Conservation (phyloP, 2,888 invertebrate species). For the Erebia aethiops region DNA sequence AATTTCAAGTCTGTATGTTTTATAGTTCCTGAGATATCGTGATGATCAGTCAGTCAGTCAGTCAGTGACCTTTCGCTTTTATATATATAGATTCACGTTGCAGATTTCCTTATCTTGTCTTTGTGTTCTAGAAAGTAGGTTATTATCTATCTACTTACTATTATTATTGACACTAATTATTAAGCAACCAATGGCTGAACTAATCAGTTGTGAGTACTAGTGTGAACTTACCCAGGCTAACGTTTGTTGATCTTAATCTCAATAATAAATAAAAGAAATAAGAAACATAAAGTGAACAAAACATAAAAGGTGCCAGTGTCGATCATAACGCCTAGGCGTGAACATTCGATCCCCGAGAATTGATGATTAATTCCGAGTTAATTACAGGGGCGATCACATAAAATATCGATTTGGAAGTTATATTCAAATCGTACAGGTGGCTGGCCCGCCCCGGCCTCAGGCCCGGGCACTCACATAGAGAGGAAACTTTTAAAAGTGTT, state of each 20-base stretch:
- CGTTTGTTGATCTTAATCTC: not conserved
- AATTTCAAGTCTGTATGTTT: no score
- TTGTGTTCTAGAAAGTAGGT: not conserved
- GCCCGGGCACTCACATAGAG: slow-evolving; percentile 53
- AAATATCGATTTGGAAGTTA: slow-evolving; percentile 77
- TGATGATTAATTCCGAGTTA: slow-evolving; percentile 69
- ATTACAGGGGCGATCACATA: slow-evolving; percentile 76
- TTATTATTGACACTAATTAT: no score
- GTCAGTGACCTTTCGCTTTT: no score
- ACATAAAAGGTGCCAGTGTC: slow-evolving; percentile 50
- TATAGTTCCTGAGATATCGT: no score
- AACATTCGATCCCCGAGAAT: slow-evolving; percentile 55
- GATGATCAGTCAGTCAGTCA: no score
- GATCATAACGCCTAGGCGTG: slow-evolving; percentile 70
- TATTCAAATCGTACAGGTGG: slow-evolving; percentile 76
- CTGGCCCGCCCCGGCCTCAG: slow-evolving; percentile 63
- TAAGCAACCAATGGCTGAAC: no score
- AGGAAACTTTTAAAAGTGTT: slow-evolving; percentile 33
- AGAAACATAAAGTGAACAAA: slow-evolving; percentile 13
- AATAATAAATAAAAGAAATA: slow-evolving; percentile 3
- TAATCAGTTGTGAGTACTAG: no score
- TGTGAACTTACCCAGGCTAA: no score
- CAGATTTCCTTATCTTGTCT: not conserved
- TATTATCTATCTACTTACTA: no score
- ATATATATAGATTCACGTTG: no score